These are phyloP conservation scores for Rhopalosiphum padi DNA, from an alignment of 1,140 invertebrate species.

Conservation along the genomic window DNA sequence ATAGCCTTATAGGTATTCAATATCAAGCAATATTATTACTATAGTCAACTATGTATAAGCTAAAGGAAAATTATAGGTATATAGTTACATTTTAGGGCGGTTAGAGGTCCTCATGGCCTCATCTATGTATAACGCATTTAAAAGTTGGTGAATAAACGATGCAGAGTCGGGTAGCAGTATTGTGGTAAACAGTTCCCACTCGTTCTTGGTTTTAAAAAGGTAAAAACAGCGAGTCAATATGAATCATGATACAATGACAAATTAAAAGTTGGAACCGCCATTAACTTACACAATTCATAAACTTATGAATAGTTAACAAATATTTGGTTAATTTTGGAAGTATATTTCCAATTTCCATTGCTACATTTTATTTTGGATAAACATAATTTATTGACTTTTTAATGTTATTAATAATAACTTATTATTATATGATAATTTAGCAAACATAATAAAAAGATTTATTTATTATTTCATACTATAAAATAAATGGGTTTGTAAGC, in stretches of 20 bases:
- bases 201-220: no score
- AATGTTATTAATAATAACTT: no score
- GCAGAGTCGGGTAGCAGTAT: no score
- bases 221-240: background rate
- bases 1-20: background rate
- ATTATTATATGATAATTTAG: background rate
- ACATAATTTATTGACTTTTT: background rate
- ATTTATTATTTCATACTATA: conserved; percentile 4
- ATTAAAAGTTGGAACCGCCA: background rate
- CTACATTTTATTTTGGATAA: background rate
- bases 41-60: background rate
- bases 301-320: background rate
- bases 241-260: background rate
- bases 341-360: background rate
- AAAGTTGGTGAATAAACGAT: no score
- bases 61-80: background rate
- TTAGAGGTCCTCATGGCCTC: no score
- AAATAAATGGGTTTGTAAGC: background rate
- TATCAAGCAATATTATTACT: background rate
- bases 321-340: background rate
- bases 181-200: no score
- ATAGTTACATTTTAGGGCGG: no score
- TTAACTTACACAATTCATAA: background rate
- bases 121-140: no score
- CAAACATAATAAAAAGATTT: background rate